phyloP scores from a whole-genome alignment of 2,888 invertebrate species.

The Perithous albicinctus region DNA sequence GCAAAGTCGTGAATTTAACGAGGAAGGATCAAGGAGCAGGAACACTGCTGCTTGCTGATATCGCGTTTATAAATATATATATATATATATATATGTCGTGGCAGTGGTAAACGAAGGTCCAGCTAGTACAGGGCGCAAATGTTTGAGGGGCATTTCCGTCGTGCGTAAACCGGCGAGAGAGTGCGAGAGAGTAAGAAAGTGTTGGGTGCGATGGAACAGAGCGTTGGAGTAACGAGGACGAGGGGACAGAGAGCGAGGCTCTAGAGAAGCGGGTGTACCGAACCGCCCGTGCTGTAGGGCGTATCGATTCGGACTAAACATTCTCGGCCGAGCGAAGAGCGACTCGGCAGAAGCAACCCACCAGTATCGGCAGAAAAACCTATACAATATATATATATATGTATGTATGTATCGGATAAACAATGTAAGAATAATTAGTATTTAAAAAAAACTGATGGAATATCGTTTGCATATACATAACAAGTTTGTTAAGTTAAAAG shows the following conservation, averaged over 20 bases:
- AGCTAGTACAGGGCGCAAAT: conserved; percentile 30
- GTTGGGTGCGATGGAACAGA: background rate
- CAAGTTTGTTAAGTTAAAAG: background rate
- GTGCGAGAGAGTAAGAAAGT: background rate
- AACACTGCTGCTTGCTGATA: conserved; percentile 10
- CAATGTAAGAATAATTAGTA: background rate
- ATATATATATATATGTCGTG: background rate
- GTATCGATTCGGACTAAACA: conserved; percentile 81
- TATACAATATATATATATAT: background rate
- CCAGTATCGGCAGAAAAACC: background rate
- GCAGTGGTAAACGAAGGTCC: conserved; percentile 16
- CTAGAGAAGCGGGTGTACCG: conserved; percentile 41
- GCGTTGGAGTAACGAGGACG: conserved; percentile 41
- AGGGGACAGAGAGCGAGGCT: conserved; percentile 19
- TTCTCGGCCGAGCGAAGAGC: conserved; percentile 68
- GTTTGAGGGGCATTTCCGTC: conserved; percentile 32
- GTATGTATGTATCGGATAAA: no score
- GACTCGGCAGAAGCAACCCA: conserved; percentile 59
- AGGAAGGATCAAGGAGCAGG: conserved; percentile 5
- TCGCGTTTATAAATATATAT: background rate
- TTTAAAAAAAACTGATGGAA: background rate
- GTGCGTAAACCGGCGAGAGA: conserved; percentile 32
- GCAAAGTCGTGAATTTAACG: conserved; percentile 23
- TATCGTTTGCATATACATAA: background rate
- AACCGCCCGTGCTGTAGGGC: conserved; percentile 73